Percentiles rank a stretch among this genome's conserved stretches.
phyloP scores from a whole-genome alignment of 1,140 invertebrate genomes.

The Tetragonula clypearis region DNA sequence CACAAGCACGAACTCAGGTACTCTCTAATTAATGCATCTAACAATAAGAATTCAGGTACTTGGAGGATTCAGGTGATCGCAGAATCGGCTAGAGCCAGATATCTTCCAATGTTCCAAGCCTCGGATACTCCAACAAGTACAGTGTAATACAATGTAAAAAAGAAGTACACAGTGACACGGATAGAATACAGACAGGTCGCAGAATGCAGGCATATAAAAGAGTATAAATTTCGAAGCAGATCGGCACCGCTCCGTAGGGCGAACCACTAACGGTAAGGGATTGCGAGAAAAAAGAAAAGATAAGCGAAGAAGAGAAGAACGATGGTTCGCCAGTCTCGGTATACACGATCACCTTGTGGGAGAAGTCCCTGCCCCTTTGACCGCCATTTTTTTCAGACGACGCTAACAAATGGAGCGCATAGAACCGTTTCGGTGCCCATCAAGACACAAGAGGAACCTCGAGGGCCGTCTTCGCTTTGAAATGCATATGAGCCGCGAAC shows the following conservation, averaged over 20 bases:
- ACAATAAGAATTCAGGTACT: too few species aligned
- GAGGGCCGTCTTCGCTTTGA: neutral
- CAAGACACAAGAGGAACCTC: neutral
- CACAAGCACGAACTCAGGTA: too few species aligned
- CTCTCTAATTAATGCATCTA: too few species aligned
- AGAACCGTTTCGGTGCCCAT: conserved; percentile 5
- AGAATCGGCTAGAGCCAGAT: too few species aligned
- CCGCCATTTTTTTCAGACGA: conserved; percentile 38
- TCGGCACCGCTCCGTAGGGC: conserved; percentile 17
- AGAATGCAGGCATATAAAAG: neutral
- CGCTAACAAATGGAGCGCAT: conserved; percentile 28
- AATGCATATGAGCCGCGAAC: neutral
- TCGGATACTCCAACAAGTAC: too few species aligned
- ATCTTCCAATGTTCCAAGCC: too few species aligned
- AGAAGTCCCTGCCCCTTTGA: conserved; percentile 16
- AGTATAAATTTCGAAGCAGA: conserved; percentile 42
- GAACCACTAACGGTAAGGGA: conserved; percentile 46
- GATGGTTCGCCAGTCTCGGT: conserved; percentile 14
- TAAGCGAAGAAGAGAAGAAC: conserved; percentile 13
- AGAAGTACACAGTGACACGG: neutral
- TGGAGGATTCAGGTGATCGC: too few species aligned
- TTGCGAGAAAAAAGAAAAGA: conserved; percentile 9
- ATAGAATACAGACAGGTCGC: neutral
- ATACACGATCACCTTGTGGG: conserved; percentile 45
- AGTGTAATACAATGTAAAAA: too few species aligned